Base-by-base conservation (phyloP, 1,140 invertebrate species). In the Agrypnia vestita region DNA sequence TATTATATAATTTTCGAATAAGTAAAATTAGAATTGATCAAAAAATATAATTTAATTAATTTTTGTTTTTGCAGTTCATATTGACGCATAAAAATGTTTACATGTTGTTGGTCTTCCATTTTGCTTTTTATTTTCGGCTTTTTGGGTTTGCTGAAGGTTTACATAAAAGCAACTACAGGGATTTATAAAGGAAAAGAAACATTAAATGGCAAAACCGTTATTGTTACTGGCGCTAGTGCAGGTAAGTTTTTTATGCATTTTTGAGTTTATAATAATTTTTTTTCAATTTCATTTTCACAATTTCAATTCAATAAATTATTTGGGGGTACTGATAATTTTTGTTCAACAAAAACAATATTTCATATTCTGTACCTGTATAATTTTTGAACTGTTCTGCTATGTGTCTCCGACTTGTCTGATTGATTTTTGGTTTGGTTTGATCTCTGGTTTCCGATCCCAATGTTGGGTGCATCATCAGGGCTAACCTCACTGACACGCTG, bases 161-260 rank as follows among this genome's bases (percentile, higher is more conserved):
- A 77, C 35, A 56, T 80, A 13, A 83, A 80, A 46, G 12, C 49
- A 0, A 83, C 76, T 1, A 79, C 79, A 15, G 79, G 82, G 21
- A 64, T 81, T 55, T 83, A 56, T 43, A 81, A 83, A 72, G 77
- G 82, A 19, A 81, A 72, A 21, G 79, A 78, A 47, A 75, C 51
- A 47, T 69, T 83, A 3, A 67, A 79, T 79, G 82, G 80, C 9
- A 83, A 83, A 80, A 80, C 71, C 17, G 78, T 72, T 9, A 53
- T 83, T 12, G 69, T 83, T n/a, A 83, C 82, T 15, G 82, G 82
- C 25, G 80, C 80, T 3, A 83, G 73, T 62, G 47, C 82, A 0
- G 82, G 82, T 83, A 47, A 51, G 49, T 59, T 19, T 49, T 35
- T 43, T 4, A 61, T 7, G 17, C 15, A 61, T 76, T 9, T 12